Evolutionary conservation across 2,888 invertebrate genomes (phyloP).

Genomic region (Conomelus anceps): DNA sequence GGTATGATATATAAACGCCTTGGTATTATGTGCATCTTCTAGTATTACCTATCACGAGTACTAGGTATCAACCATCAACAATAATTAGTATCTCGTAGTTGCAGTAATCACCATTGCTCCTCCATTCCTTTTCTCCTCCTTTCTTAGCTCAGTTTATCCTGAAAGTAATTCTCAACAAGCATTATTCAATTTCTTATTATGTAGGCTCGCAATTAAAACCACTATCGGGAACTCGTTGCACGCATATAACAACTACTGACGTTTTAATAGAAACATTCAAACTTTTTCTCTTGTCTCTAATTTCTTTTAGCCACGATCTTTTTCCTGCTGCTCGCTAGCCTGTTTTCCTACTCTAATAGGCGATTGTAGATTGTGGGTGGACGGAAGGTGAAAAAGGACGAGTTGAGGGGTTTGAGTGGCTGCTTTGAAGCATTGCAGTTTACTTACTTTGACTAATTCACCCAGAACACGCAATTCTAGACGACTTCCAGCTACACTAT

Average conservation of each 20-base stretch:
- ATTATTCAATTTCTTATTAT: neutral
- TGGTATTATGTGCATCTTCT: too few relatives aligned
- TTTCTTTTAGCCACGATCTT: neutral
- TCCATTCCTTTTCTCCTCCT: neutral
- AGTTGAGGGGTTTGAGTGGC: neutral
- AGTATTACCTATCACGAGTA: too few relatives aligned
- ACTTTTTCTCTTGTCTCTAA: neutral
- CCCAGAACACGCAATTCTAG: neutral
- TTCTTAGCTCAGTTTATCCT: neutral
- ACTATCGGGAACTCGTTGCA: neutral
- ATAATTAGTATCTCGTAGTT: too few relatives aligned
- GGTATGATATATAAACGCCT: too few relatives aligned
- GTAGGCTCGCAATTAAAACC: neutral
- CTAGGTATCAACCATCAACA: too few relatives aligned
- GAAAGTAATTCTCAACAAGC: neutral
- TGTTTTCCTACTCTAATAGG: neutral
- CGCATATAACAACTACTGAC: neutral
- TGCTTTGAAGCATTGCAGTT: neutral
- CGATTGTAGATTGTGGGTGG: neutral
- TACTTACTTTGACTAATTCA: neutral
- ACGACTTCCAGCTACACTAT: neutral
- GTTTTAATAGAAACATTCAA: neutral
- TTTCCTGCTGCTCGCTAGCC: too few relatives aligned
- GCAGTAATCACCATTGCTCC: too few relatives aligned
- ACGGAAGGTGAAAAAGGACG: neutral